Evolutionary conservation across 2,888 invertebrate species (phyloP).

Genomic region (Drosophila merina): DNA sequence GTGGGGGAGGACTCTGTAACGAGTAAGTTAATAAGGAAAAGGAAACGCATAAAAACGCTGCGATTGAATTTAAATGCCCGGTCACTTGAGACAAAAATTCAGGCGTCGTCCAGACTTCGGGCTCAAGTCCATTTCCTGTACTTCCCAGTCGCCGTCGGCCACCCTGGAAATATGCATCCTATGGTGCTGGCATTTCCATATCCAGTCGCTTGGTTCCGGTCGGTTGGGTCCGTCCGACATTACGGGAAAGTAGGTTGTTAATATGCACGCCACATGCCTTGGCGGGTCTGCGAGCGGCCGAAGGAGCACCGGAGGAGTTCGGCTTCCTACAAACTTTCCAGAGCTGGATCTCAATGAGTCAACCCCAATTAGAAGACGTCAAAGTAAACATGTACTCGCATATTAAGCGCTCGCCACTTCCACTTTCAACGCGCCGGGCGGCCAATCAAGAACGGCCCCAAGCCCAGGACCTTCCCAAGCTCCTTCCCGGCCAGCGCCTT

Average conservation of each 20-base stretch:
- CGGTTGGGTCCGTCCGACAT: conserved; percentile 55
- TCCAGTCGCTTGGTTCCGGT: conserved; percentile 53
- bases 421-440: conserved; percentile 38
- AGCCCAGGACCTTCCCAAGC: conserved; percentile 10
- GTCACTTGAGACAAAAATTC: conserved; percentile 57
- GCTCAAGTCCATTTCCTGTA: conserved; percentile 55
- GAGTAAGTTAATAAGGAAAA: conserved; percentile 75
- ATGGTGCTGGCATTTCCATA: conserved; percentile 48
- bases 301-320: no score
- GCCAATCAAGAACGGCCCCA: conserved; percentile 47
- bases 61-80: conserved; percentile 78
- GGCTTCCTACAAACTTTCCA: conserved; percentile 3
- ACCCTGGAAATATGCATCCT: conserved; percentile 65
- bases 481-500: neutral
- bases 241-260: conserved; percentile 79
- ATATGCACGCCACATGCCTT: conserved; percentile 81
- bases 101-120: conserved; percentile 20
- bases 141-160: conserved; percentile 1
- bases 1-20: conserved; percentile 15
- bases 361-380: conserved; percentile 73
- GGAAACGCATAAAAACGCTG: conserved; percentile 73
- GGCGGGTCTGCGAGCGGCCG: neutral
- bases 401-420: conserved; percentile 59
- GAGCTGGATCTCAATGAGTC: conserved; percentile 22
- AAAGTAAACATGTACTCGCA: conserved; percentile 72